Percentiles rank a stretch among this genome's conserved stretches.
These are phyloP conservation scores for Caenorhabditis elegans DNA, from an alignment of 1,140 invertebrate species.

Conservation along the genomic window WBcel235 BX284603.4:9905501-9906000, in stretches of 20 bases:
- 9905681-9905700: background rate
- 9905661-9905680: background rate
- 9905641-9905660: background rate
- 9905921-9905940: too few relatives aligned
- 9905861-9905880: too few relatives aligned
- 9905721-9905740: background rate
- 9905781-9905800: background rate
- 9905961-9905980: too few relatives aligned
- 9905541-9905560: conserved; percentile 20
- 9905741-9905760: background rate
- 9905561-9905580: conserved; percentile 10
- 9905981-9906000: too few relatives aligned
- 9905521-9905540: conserved; percentile 20
- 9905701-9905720: background rate
- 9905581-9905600: background rate
- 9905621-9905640: background rate
- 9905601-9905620: background rate
- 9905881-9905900: too few relatives aligned
- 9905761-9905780: background rate
- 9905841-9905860: background rate
- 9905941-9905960: too few relatives aligned
- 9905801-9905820: background rate
- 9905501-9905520: background rate
- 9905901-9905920: too few relatives aligned
- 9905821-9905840: background rate